Evolutionary conservation across 2,888 invertebrate genomes (phyloP), one percentile per base, ranked within the genome.

Genomic region (Agonopterix alstromeriana): DNA sequence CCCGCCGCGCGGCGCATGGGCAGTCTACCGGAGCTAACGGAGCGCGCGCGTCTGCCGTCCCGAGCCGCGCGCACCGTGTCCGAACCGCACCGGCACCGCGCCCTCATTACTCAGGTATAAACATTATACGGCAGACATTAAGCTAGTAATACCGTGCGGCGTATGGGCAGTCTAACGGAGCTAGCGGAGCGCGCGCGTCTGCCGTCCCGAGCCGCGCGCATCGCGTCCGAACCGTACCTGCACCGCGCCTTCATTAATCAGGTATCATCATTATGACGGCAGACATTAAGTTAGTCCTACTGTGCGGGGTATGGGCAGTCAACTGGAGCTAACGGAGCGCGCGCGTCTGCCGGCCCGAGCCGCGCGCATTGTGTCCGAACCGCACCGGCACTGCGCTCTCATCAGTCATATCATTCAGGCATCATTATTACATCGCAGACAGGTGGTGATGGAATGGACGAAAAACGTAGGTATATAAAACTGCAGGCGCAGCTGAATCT

Each of bases 141-240:
- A 10, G 45, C n/a, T 8, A 14, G 36, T 10, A 10, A 14, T 11
- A 38, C 27, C 35, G 45, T 10, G 38, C 17, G 3, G 47, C 77
- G 80, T 55, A 86, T 89, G 89, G 89, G 89, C 82, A 89, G 89
- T 72, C 72, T 89, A 73, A 89, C 89, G 58, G 89, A 89, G 70
- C 75, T 89, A 65, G 84, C 88, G 77, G 87, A 87, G 80, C 84
- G 87, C 63, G 67, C 83, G 73, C 85, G 87, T 55, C 77, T 84
- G 59, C 58, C 78, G 53, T 70, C 77, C 53, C 42, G 48, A 50
- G 82, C 83, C 52, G 70, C 77, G 49, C 77, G 87, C 50, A 86
- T 88, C 65, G 72, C 78, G 43, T 83, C 87, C 56, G 84, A 87
- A 60, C 87, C 87, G n/a, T 82, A 88, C 52, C 72, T 89, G 3